Conservation (phyloP, 2,888 invertebrate species). For the Melipona bicolor region DNA sequence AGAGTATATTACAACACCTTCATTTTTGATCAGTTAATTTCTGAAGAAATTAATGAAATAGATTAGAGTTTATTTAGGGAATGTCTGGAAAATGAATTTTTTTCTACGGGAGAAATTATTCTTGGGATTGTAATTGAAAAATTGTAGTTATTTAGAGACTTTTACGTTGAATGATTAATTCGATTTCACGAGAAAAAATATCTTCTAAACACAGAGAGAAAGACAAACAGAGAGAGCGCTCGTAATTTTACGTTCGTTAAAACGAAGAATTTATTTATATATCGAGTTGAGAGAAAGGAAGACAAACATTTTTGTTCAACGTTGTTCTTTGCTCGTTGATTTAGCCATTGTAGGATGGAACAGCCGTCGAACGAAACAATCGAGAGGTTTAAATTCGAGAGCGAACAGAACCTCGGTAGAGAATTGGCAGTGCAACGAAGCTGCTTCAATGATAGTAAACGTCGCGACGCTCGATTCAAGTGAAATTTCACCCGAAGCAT, state of each 20-base stretch:
- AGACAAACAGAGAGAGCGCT: background rate
- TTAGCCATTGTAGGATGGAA: background rate
- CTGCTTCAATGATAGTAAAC: slow-evolving; percentile 24
- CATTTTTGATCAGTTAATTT: too few relatives aligned
- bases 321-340: background rate
- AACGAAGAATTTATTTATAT: background rate
- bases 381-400: background rate
- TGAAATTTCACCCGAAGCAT: slow-evolving; percentile 28
- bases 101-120: too few relatives aligned
- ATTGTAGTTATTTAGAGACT: background rate
- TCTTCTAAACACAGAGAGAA: too few relatives aligned
- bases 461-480: slow-evolving; percentile 29
- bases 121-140: background rate
- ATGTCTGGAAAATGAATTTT: too few relatives aligned
- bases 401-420: slow-evolving; percentile 19
- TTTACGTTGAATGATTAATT: too few relatives aligned
- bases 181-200: too few relatives aligned
- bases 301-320: background rate
- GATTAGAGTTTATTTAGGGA: too few relatives aligned
- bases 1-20: background rate
- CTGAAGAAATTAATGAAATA: too few relatives aligned
- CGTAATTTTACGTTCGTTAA: background rate
- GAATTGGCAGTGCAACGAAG: slow-evolving; percentile 16
- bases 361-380: background rate
- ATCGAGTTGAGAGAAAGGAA: background rate